Evolutionary conservation across 1,140 invertebrate genomes (phyloP), one percentile per base, ranked within the genome.

Genomic region (Brachionus angularis): DNA sequence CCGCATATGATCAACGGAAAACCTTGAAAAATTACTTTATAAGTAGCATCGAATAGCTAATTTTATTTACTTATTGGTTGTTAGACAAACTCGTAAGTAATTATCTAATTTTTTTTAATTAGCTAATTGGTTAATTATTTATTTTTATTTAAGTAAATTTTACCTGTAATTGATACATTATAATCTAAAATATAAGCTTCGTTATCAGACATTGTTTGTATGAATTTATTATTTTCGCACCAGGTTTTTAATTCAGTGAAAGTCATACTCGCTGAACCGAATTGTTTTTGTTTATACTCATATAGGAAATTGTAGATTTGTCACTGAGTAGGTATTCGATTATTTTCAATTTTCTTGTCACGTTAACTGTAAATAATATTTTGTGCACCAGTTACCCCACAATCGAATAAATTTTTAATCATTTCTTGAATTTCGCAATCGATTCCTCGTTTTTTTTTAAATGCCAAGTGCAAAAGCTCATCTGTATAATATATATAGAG

Each of bases 1-100:
- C 49, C 49, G 27, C 23, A 21, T 4, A 52, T 27, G n/a, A 52
- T 52, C 29, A 52, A 29, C n/a, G 49, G 14, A 52, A 27, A 52
- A 12, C 49, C 49, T 52, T 52, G 49, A 52, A 52, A 52, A 52
- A 52, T 52, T 12, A 52, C 49, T 52, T 52, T 52, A n/a, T 52
- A 52, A 23, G 47, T 50, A 25, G 47, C 16, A 50, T 50, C 47
- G 47, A 52, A n/a, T 10, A 52, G 21, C 31, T 23, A 23, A 23
- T 33, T 53, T 29, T 31, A 53, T 21, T 12, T 33, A 23, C 16
- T 29, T 14, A 53, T 53, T 53, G 50, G 50, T 53, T 33, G 50
- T 21, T 16, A 53, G 12, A 53, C 31, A 27, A n/a, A 53, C n/a
- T 31, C 50, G 25, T n/a, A 53, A 53, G 33, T 53, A 31, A 33